Base-by-base conservation (phyloP, 1,140 invertebrate species). In the Microplitis demolitor region DNA sequence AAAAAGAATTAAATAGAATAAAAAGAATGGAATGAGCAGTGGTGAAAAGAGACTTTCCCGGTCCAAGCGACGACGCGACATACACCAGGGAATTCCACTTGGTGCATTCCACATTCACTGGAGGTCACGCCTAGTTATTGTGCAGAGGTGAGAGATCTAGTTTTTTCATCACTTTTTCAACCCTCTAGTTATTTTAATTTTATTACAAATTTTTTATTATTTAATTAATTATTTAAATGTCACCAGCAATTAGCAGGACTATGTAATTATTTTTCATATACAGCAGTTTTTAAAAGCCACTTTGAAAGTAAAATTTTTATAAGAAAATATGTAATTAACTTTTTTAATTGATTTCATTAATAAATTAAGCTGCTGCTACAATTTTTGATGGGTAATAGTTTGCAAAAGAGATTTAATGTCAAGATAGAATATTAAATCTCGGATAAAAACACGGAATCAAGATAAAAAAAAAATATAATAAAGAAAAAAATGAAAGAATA, bases 101-200 rank as follows among this genome's bases (percentile, higher is more conserved):
- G 37, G 37, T 9, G 37, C 37, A 66, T 50, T 66, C 63, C 14
- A 66, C 45, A 45, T 66, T 66, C 63, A 31, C 37, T 66, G 16
- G 4, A 31, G 63, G 63, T 66, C 63, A 50, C 45, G 45, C 39
- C 33, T 60, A 34, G 58, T 61, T 33, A 61, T 61, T 61, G 58
- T 62, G 33, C 60, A 35, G 24, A 58, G 8, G 24, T 9, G n/a
- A 13, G 11, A 62, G 60, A 37, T 24, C 31, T 24, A 24, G 3
- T 24, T 45, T n/a, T 66, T 66, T 66, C 45, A 45, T 45, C 37
- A 31, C 37, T 66, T 63, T 37, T 51, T 31, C 14, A 31, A n/a
- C 34, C 35, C 60, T 35, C 11, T 31, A 35, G 11, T 61, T 61
- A 24, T 61, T 61, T 61, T 13, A 4, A 54, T 24, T 24, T 54